Percentiles rank a stretch among this genome's conserved stretches.
Conservation (phyloP, 2,888 invertebrate genomes). For the Pachliopta kotzebuea region DNA sequence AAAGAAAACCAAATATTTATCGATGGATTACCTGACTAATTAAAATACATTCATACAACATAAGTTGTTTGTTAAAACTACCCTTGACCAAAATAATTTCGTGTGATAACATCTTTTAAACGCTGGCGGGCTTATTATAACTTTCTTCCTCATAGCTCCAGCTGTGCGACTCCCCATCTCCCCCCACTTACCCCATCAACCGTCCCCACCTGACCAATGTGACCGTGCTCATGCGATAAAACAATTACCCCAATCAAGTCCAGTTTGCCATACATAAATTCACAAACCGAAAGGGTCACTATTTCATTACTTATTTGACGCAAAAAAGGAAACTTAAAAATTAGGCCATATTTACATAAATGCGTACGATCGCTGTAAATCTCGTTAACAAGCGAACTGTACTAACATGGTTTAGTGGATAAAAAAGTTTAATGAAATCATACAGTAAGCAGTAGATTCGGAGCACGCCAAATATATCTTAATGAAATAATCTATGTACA, state of each 20-base stretch:
- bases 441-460: slow-evolving; percentile 15
- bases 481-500: slow-evolving; percentile 28
- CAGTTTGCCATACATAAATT: slow-evolving; percentile 56
- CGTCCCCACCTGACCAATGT: slow-evolving; percentile 48
- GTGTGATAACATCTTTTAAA: slow-evolving; percentile 69
- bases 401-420: slow-evolving; percentile 10
- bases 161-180: slow-evolving; percentile 49
- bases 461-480: slow-evolving; percentile 23
- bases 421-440: slow-evolving; percentile 14
- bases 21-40: slow-evolving; percentile 40
- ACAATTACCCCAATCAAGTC: slow-evolving; percentile 74
- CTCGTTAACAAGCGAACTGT: slow-evolving; percentile 14
- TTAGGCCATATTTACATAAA: slow-evolving; percentile 29
- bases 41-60: slow-evolving; percentile 44
- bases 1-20: slow-evolving; percentile 2
- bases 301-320: slow-evolving; percentile 32
- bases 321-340: slow-evolving; percentile 21
- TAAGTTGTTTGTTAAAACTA: slow-evolving; percentile 63
- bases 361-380: slow-evolving; percentile 27
- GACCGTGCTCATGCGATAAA: slow-evolving; percentile 75
- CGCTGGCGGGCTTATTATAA: slow-evolving; percentile 64
- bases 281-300: slow-evolving; percentile 43
- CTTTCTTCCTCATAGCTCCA: slow-evolving; percentile 62
- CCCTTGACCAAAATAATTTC: slow-evolving; percentile 73
- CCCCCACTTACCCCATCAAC: slow-evolving; percentile 35